Evolutionary conservation across 1,140 invertebrate genomes (phyloP).

Genomic region (Lycorma delicatula): DNA sequence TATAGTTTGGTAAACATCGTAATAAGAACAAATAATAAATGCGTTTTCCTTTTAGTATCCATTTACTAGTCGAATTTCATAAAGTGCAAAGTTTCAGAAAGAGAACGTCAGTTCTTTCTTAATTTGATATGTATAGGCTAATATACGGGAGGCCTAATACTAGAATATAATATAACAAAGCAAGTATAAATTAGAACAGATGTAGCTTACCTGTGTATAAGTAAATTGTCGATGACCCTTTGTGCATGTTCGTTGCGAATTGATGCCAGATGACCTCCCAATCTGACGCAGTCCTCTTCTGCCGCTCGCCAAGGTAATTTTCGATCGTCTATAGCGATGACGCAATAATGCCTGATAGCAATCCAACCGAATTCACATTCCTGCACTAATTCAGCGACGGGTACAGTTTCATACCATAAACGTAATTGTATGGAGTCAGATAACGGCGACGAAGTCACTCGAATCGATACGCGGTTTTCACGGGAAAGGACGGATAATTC

Average conservation of each 20-base stretch:
- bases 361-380: conserved; percentile 57
- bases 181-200: background rate
- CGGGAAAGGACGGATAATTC: conserved; percentile 47
- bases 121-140: too few relatives aligned
- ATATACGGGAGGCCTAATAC: too few relatives aligned
- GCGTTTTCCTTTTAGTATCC: too few relatives aligned
- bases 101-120: too few relatives aligned
- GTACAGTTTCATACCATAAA: conserved; percentile 16
- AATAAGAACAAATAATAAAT: too few relatives aligned
- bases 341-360: conserved; percentile 47
- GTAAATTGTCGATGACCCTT: conserved; percentile 46
- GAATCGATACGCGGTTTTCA: conserved; percentile 43
- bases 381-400: conserved; percentile 43
- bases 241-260: conserved; percentile 51
- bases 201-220: conserved; percentile 48
- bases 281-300: conserved; percentile 49
- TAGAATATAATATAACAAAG: too few relatives aligned
- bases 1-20: too few relatives aligned
- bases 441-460: conserved; percentile 23
- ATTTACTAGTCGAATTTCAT: too few relatives aligned
- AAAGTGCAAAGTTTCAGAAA: too few relatives aligned
- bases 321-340: conserved; percentile 47
- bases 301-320: conserved; percentile 51
- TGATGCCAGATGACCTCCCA: conserved; percentile 55
- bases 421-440: conserved; percentile 8